Percentiles rank a stretch among this genome's conserved stretches.
These are phyloP conservation scores for Chaunax sp. DNA, from an alignment of 2,797 vertebrate genomes.

Conservation along the genomic window DNA sequence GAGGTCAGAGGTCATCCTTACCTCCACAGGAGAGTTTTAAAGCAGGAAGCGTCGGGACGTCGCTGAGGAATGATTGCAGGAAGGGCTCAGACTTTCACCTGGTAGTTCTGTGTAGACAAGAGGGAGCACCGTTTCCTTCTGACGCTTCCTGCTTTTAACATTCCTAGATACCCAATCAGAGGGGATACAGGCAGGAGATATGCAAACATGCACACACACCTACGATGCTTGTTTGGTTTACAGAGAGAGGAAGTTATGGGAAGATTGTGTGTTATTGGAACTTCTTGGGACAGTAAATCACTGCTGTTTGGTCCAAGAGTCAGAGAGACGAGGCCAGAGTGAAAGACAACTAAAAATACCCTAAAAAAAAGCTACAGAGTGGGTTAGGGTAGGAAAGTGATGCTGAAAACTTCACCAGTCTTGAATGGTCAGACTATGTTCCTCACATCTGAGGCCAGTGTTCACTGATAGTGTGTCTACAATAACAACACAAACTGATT, in stretches of 20 bases:
- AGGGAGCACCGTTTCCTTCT: background rate
- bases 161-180: conserved; percentile 32
- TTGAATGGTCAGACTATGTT: too few species aligned
- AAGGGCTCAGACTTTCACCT: conserved; percentile 18
- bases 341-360: too few species aligned
- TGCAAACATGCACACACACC: conserved; percentile 4
- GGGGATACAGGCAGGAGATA: conserved; percentile 15
- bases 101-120: conserved; percentile 3
- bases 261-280: conserved; percentile 15
- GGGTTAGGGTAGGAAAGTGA: too few species aligned
- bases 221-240: background rate
- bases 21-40: conserved; percentile 33
- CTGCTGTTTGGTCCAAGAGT: conserved; percentile 13
- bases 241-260: conserved; percentile 24
- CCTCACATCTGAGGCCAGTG: too few species aligned
- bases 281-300: conserved; percentile 29
- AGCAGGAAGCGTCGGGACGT: conserved; percentile 23
- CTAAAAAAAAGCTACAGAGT: too few species aligned
- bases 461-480: too few species aligned
- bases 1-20: conserved; percentile 34
- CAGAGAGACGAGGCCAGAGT: background rate
- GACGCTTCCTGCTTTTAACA: conserved; percentile 49
- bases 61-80: conserved; percentile 17
- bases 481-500: too few species aligned
- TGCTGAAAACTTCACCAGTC: too few species aligned